phyloP scores from a whole-genome alignment of 2,113 vertebrate species.

The Hassar affinis region DNA sequence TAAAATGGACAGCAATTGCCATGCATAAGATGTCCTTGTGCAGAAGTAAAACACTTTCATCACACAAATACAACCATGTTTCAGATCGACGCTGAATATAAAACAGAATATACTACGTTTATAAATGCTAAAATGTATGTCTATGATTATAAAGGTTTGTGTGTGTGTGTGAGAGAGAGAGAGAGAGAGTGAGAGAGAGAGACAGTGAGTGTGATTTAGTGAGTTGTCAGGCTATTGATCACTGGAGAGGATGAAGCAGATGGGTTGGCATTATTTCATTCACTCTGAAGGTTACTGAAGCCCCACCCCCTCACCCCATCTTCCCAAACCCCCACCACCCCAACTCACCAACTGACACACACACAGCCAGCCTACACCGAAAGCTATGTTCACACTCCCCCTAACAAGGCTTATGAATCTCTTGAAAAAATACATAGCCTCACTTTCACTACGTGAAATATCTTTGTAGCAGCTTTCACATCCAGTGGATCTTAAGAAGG shows the following conservation, averaged over 20 bases:
- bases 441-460: conserved; percentile 25
- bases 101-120: not conserved
- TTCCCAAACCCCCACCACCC: not conserved
- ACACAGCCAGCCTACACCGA: not conserved
- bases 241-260: conserved; percentile 31
- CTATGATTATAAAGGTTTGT: not conserved
- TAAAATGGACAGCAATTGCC: not conserved
- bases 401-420: conserved; percentile 5
- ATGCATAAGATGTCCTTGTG: not conserved
- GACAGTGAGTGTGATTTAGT: conserved; percentile 31
- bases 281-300: conserved; percentile 42
- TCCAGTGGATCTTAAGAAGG: no score
- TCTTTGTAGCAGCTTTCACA: not conserved
- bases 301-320: not conserved
- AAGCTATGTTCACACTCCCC: conserved; percentile 5
- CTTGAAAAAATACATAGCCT: conserved; percentile 14
- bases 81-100: not conserved
- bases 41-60: not conserved
- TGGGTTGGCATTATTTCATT: conserved; percentile 44
- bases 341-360: conserved; percentile 1
- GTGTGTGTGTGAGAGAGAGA: conserved; percentile 18
- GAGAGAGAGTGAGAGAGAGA: conserved; percentile 6
- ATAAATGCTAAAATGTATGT: not conserved
- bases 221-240: conserved; percentile 36
- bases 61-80: not conserved